A percentile compares a stretch with the other conserved stretches of the same genome.
phyloP scores from a whole-genome alignment of 1,140 invertebrate species.

The Orchesella cincta region DNA sequence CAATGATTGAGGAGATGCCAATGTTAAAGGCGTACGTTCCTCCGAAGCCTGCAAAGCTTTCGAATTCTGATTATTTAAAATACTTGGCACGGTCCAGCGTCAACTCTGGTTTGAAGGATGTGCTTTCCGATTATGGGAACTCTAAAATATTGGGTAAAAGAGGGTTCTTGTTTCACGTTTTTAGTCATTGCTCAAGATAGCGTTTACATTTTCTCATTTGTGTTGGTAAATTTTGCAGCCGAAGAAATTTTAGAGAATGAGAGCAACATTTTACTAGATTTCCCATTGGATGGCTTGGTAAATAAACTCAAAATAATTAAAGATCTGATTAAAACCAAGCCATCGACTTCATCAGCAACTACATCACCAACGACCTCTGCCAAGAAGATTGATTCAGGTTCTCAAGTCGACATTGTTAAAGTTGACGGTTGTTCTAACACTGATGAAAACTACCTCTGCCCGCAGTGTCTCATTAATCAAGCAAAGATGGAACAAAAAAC shows the following conservation, averaged over 20 bases:
- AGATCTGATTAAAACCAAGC: background rate
- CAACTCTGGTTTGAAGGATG: background rate
- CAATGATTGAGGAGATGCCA: background rate
- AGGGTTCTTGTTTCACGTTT: background rate
- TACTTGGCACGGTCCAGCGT: background rate
- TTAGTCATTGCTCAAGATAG: background rate
- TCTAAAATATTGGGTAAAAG: slow-evolving; percentile 1
- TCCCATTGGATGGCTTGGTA: background rate
- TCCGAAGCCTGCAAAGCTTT: background rate
- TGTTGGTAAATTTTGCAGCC: background rate
- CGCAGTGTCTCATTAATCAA: background rate
- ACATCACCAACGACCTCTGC: background rate
- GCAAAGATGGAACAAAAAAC: background rate
- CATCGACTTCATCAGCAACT: background rate
- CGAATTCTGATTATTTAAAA: background rate
- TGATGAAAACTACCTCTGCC: background rate
- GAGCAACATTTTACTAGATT: background rate
- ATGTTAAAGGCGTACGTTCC: background rate
- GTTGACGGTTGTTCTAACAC: background rate
- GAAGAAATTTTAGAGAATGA: slow-evolving; percentile 4
- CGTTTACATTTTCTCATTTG: background rate
- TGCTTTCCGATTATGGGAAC: background rate
- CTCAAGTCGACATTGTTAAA: background rate
- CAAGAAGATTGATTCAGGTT: too few relatives aligned
- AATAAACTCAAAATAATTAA: background rate